A percentile compares a stretch with the other conserved stretches of the same genome.
phyloP scores from a whole-genome alignment of 2,113 vertebrate genomes.

The Microcebus jonahi region DNA sequence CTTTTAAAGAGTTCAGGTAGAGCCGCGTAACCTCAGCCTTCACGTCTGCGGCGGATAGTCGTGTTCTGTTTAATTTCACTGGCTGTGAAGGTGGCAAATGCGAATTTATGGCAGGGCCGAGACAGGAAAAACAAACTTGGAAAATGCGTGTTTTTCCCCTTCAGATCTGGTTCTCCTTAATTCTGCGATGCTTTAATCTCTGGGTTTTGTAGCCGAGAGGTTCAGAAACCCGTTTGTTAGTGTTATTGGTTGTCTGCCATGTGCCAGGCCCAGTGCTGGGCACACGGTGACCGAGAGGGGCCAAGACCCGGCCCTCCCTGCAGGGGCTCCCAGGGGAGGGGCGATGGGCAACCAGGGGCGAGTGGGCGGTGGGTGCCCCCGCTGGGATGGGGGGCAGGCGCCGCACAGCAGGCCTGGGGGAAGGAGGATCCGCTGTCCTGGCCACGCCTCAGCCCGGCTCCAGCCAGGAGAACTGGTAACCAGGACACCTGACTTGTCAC shows the following conservation, averaged over 20 bases:
- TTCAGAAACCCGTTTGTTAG: not conserved
- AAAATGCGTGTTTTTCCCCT: not conserved
- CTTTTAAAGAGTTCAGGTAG: slow-evolving; percentile 78
- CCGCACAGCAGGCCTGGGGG: rapidly evolving
- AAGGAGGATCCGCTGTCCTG: not conserved
- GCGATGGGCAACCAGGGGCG: not conserved
- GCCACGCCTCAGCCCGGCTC: not conserved
- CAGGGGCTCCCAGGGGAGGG: not conserved
- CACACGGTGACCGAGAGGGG: rapidly evolving
- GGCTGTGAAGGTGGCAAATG: slow-evolving; percentile 76
- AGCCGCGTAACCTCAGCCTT: slow-evolving; percentile 59
- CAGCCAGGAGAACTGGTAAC: not conserved
- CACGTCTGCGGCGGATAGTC: slow-evolving; percentile 31
- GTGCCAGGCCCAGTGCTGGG: not conserved
- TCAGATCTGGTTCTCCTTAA: not conserved
- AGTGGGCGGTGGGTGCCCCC: not conserved
- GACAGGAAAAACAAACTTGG: slow-evolving; percentile 74
- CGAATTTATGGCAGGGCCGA: slow-evolving; percentile 72
- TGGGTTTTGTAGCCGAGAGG: not conserved
- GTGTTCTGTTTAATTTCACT: slow-evolving; percentile 70
- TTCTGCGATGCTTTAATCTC: not conserved
- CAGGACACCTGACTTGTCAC: not conserved
- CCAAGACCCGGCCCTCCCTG: not conserved
- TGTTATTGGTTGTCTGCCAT: not conserved
- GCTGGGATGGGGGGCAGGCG: not conserved